phyloP scores from a whole-genome alignment of 2,113 vertebrate genomes.

The Tinamus guttatus region DNA sequence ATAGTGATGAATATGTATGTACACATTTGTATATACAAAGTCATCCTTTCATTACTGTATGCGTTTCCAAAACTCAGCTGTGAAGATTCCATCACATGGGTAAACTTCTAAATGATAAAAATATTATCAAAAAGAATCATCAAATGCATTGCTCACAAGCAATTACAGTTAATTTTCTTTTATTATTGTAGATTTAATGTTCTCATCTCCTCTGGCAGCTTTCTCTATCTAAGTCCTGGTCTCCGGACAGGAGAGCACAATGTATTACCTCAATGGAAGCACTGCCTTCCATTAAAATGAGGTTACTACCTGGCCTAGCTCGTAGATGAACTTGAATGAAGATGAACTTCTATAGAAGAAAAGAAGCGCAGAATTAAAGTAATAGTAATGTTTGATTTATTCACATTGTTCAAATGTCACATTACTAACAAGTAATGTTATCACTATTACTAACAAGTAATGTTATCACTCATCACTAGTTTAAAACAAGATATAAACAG shows the following conservation, averaged over 20 bases:
- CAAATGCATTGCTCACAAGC: not conserved
- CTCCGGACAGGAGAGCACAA: not conserved
- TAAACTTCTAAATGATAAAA: not conserved
- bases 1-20: not conserved
- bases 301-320: not conserved
- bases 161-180: not conserved
- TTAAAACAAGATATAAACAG: not conserved
- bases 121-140: not conserved
- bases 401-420: not conserved
- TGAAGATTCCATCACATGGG: not conserved
- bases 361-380: not conserved
- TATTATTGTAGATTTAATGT: not conserved
- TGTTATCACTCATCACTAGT: not conserved
- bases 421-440: no score
- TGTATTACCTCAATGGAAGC: not conserved
- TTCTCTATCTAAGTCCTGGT: not conserved
- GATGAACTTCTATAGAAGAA: not conserved
- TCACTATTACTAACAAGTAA: no score
- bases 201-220: not conserved
- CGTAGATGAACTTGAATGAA: not conserved
- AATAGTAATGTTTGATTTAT: not conserved
- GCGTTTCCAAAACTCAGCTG: not conserved
- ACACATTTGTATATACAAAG: not conserved
- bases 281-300: not conserved
- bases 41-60: accelerated